Percentiles rank a stretch among this genome's conserved stretches.
phyloP scores from a whole-genome alignment of 2,888 invertebrate genomes.

The Rhagium mordax region DNA sequence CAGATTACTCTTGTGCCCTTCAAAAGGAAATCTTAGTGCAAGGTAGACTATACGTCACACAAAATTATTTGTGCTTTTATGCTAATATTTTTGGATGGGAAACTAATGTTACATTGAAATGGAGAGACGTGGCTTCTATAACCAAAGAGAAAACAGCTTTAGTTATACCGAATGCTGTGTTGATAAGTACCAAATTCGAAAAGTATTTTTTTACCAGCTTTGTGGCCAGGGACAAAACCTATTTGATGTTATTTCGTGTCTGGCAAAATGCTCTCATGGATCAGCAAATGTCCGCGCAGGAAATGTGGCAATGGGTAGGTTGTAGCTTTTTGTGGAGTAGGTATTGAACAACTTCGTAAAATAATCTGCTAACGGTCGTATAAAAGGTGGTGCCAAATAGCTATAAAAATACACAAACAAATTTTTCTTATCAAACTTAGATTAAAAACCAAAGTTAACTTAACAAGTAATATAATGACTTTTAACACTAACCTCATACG shows the following conservation, averaged over 20 bases:
- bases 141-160: constrained; percentile 95
- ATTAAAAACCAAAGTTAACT: too few relatives aligned
- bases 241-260: constrained; percentile 94
- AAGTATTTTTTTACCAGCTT: constrained; percentile 97
- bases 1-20: constrained; percentile 97
- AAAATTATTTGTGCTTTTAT: constrained; percentile 96
- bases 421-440: too few relatives aligned
- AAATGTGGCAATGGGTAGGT: constrained; percentile 90
- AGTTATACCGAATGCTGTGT: constrained; percentile 97
- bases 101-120: constrained; percentile 86
- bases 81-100: constrained; percentile 99
- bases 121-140: constrained; percentile 93
- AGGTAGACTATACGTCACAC: constrained; percentile 95
- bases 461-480: too few relatives aligned
- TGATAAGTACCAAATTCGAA: constrained; percentile 85
- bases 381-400: too few relatives aligned
- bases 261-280: constrained; percentile 98
- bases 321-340: background rate
- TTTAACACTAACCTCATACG: too few relatives aligned
- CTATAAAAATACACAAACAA: too few relatives aligned
- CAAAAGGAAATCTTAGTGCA: constrained; percentile 97
- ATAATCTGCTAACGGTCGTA: too few relatives aligned
- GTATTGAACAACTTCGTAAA: too few relatives aligned
- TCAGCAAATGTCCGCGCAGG: constrained; percentile 86
- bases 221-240: constrained; percentile 93